Percentiles rank a stretch among this genome's conserved stretches.
Evolutionary conservation across 92 coral and sea anemone species (phyloP).

Genomic region (Actinernus sp.): DNA sequence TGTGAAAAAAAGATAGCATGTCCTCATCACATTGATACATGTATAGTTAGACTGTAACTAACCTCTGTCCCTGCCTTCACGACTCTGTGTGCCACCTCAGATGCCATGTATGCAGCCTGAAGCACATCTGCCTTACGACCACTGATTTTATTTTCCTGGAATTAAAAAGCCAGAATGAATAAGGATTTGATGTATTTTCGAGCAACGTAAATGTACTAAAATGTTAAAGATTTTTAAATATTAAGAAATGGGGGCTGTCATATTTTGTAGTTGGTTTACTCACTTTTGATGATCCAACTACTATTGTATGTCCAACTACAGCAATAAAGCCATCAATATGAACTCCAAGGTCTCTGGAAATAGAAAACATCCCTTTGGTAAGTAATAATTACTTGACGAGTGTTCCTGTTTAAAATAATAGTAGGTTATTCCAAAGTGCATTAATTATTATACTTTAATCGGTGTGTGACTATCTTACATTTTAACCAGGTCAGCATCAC

Average conservation of each 20-base stretch:
- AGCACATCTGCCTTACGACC: conserved; percentile 97
- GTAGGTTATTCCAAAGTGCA: too few relatives aligned
- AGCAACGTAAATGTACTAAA: too few relatives aligned
- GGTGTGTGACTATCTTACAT: too few relatives aligned
- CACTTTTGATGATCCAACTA: conserved; percentile 94
- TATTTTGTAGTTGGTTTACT: neutral
- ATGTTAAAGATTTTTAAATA: too few relatives aligned
- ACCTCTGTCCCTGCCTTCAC: conserved; percentile 94
- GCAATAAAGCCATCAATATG: conserved; percentile 98
- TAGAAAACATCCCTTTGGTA: too few relatives aligned
- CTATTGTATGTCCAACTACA: conserved; percentile 96
- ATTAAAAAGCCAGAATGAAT: too few relatives aligned
- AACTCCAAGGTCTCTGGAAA: conserved; percentile 91
- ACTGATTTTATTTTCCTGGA: conserved; percentile 91
- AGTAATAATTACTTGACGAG: too few relatives aligned
- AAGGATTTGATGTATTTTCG: too few relatives aligned
- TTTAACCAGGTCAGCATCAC: conserved; percentile 91
- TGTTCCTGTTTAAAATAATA: too few relatives aligned
- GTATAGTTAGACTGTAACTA: neutral
- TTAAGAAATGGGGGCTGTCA: too few relatives aligned
- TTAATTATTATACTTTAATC: neutral
- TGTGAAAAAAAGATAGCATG: neutral
- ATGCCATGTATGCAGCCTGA: conserved; percentile 92
- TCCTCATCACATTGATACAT: neutral
- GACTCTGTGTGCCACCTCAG: conserved; percentile 90